These are phyloP conservation scores for Enteromius mattozi DNA, from an alignment of 2,797 vertebrate genomes.

Conservation along the genomic window DNA sequence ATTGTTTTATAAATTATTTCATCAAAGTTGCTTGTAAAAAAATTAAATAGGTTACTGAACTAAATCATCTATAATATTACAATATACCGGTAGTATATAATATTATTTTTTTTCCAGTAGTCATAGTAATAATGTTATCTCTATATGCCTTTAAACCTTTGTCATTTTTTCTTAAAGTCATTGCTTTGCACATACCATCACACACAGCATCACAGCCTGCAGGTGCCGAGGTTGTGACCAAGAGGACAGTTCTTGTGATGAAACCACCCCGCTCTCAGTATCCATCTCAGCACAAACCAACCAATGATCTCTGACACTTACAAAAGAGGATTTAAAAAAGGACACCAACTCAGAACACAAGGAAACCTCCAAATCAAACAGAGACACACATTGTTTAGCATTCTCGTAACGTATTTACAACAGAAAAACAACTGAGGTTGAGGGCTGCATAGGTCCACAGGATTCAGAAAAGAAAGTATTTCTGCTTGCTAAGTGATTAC, in stretches of 20 bases:
- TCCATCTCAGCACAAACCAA: conserved; percentile 76
- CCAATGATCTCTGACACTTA: conserved; percentile 75
- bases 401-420: conserved; percentile 81
- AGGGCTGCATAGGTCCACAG: conserved; percentile 85
- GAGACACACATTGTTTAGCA: conserved; percentile 75
- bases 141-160: conserved; percentile 83
- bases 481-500: conserved; percentile 59
- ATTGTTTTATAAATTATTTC: conserved; percentile 90
- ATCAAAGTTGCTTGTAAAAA: conserved; percentile 90
- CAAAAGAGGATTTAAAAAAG: conserved; percentile 64
- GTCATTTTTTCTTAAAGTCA: conserved; percentile 69
- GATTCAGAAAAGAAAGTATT: conserved; percentile 70
- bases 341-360: conserved; percentile 72
- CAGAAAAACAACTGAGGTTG: conserved; percentile 68
- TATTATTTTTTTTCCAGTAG: conserved; percentile 79
- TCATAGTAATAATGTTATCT: conserved; percentile 84
- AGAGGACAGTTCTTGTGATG: conserved; percentile 78
- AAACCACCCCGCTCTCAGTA: conserved; percentile 74
- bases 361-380: conserved; percentile 69
- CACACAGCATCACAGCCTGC: conserved; percentile 76
- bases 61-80: conserved; percentile 90
- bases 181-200: conserved; percentile 62
- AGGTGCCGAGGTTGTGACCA: conserved; percentile 76
- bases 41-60: conserved; percentile 88
- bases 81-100: conserved; percentile 88